These are phyloP conservation scores for Drosophila nigricruria DNA, from an alignment of 2,888 invertebrate genomes.

Conservation along the genomic window DNA sequence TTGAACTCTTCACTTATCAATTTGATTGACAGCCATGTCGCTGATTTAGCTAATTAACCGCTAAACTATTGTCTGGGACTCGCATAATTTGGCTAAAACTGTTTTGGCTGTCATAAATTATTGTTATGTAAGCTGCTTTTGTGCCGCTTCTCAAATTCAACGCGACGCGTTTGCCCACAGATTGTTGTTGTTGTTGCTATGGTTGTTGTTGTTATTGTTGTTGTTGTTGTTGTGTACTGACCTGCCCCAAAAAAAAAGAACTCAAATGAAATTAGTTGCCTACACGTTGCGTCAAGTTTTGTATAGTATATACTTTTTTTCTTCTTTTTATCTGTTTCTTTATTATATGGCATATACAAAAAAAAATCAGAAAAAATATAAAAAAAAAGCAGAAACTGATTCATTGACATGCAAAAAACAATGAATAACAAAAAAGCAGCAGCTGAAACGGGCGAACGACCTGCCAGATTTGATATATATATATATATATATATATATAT, in stretches of 20 bases:
- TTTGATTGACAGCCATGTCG: constrained; percentile 11
- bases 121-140: constrained; percentile 58
- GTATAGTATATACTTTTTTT: constrained; percentile 12
- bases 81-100: constrained; percentile 43
- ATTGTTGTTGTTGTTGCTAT: constrained; percentile 26
- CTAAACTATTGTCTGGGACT: constrained; percentile 13
- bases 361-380: constrained; percentile 20
- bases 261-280: constrained; percentile 49
- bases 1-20: constrained; percentile 9
- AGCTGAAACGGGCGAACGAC: constrained; percentile 45
- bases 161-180: constrained; percentile 23
- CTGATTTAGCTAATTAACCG: constrained; percentile 17
- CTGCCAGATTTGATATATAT: constrained; percentile 32
- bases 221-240: constrained; percentile 45
- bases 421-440: constrained; percentile 42
- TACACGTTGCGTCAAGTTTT: constrained; percentile 36
- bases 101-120: constrained; percentile 57
- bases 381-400: constrained; percentile 55
- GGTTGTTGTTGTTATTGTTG: constrained; percentile 21
- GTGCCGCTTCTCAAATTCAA: constrained; percentile 24
- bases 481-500: neutral
- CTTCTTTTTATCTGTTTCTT: constrained; percentile 9
- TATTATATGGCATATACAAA: constrained; percentile 36
- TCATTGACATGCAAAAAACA: constrained; percentile 67
- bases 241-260: constrained; percentile 72